Conservation (phyloP, 2,888 invertebrate species). For the Sthenelais limicola region DNA sequence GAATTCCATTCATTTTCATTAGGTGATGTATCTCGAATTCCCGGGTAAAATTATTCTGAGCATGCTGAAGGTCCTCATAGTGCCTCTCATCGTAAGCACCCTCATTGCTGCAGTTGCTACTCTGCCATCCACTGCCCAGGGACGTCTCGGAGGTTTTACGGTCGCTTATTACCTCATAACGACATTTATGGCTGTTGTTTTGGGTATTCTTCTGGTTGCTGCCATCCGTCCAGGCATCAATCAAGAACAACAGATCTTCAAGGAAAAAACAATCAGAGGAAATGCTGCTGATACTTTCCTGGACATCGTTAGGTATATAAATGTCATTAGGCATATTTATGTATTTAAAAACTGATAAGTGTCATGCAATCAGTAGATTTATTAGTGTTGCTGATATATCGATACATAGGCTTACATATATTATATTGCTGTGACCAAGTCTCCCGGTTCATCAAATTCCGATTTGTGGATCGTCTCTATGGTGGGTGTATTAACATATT, state of each 20-base stretch:
- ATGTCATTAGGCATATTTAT: too few relatives aligned
- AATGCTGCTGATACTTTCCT: constrained; percentile 74
- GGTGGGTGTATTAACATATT: too few relatives aligned
- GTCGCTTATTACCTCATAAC: constrained; percentile 87
- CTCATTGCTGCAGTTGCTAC: constrained; percentile 82
- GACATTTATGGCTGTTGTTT: constrained; percentile 65
- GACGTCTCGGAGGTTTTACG: constrained; percentile 42
- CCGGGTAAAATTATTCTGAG: constrained; percentile 53
- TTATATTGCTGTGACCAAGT: too few relatives aligned
- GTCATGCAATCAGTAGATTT: too few relatives aligned
- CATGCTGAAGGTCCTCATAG: constrained; percentile 48
- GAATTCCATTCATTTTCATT: not conserved
- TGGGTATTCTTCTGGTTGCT: constrained; percentile 48
- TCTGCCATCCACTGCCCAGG: constrained; percentile 86
- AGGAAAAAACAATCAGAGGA: constrained; percentile 65
- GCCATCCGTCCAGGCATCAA: constrained; percentile 47
- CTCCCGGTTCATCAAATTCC: too few relatives aligned
- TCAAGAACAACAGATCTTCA: not conserved
- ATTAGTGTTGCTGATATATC: too few relatives aligned
- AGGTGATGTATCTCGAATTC: constrained; percentile 73
- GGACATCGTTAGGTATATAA: constrained; percentile 22
- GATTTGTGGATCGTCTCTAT: too few relatives aligned
- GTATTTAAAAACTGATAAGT: too few relatives aligned
- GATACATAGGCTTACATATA: too few relatives aligned
- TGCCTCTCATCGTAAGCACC: constrained; percentile 44